phyloP scores from a whole-genome alignment of 2,888 invertebrate species.

The Drosophila mayaguana region DNA sequence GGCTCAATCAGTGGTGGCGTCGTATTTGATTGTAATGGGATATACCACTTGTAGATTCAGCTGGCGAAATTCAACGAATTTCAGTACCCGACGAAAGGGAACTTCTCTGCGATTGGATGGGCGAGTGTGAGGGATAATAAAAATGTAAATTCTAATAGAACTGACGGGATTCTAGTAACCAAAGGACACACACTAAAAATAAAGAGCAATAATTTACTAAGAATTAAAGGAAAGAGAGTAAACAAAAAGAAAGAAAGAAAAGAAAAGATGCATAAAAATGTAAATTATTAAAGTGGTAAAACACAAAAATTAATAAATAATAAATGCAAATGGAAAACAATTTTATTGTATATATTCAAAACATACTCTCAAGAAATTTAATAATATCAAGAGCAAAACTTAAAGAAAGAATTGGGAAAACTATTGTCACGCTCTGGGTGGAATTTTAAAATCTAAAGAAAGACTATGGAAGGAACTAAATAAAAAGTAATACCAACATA shows the following conservation, averaged over 20 bases:
- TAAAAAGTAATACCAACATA: no score
- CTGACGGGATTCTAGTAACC: not conserved
- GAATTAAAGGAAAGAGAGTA: not conserved
- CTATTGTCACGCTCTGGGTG: no score
- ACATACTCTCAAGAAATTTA: no score
- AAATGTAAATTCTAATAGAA: not conserved
- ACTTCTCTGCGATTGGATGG: not conserved
- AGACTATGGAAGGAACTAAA: no score
- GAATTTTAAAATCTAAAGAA: no score
- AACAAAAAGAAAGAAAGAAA: no score
- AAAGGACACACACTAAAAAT: not conserved
- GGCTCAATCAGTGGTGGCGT: conserved; percentile 79
- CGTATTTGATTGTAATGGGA: conserved; percentile 75
- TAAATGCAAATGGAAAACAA: no score
- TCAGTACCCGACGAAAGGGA: not conserved
- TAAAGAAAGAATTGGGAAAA: no score
- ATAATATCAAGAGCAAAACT: no score
- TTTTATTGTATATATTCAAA: no score
- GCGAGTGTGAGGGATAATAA: not conserved
- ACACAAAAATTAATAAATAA: not conserved
- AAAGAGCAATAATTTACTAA: not conserved
- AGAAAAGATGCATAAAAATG: no score
- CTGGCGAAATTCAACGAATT: conserved; percentile 31
- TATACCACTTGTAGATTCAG: conserved; percentile 74
- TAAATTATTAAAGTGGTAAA: no score